phyloP scores from a whole-genome alignment of 2,888 invertebrate genomes.

The Yponomeuta malinellus region DNA sequence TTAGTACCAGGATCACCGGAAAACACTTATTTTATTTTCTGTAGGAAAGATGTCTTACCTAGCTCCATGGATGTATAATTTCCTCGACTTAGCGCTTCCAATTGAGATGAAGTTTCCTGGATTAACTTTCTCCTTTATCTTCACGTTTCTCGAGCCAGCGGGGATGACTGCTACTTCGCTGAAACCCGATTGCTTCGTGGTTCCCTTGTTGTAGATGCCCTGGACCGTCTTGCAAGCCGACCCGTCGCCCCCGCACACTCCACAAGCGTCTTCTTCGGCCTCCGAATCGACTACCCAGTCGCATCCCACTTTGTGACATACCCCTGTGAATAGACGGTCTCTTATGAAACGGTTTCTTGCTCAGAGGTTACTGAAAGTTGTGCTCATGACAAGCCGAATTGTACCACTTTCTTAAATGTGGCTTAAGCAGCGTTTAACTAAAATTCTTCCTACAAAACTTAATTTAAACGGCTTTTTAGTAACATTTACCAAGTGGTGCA shows the following conservation, averaged over 20 bases:
- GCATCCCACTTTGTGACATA: slow-evolving; percentile 90
- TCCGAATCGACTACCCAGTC: slow-evolving; percentile 91
- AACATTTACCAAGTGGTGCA: too few species aligned
- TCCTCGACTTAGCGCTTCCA: slow-evolving; percentile 79
- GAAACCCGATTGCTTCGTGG: slow-evolving; percentile 72
- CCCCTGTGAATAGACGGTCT: slow-evolving; percentile 36
- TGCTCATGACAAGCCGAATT: neutral
- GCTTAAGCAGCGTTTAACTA: too few species aligned
- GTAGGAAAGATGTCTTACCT: neutral
- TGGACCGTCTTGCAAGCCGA: slow-evolving; percentile 86
- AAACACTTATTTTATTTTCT: too few species aligned
- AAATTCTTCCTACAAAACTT: too few species aligned
- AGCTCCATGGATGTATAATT: slow-evolving; percentile 87
- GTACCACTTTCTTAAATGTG: neutral
- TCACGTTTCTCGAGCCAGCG: slow-evolving; percentile 85
- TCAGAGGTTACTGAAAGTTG: neutral
- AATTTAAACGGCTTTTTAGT: too few species aligned
- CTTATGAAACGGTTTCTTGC: neutral
- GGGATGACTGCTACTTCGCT: slow-evolving; percentile 84
- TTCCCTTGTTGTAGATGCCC: slow-evolving; percentile 81
- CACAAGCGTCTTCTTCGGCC: slow-evolving; percentile 88
- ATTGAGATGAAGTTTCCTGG: slow-evolving; percentile 89
- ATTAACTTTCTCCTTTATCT: slow-evolving; percentile 83
- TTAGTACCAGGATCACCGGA: neutral
- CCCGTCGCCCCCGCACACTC: slow-evolving; percentile 90